Conservation (phyloP, 2,797 vertebrate genomes). For the Thalassophryne amazonica region DNA sequence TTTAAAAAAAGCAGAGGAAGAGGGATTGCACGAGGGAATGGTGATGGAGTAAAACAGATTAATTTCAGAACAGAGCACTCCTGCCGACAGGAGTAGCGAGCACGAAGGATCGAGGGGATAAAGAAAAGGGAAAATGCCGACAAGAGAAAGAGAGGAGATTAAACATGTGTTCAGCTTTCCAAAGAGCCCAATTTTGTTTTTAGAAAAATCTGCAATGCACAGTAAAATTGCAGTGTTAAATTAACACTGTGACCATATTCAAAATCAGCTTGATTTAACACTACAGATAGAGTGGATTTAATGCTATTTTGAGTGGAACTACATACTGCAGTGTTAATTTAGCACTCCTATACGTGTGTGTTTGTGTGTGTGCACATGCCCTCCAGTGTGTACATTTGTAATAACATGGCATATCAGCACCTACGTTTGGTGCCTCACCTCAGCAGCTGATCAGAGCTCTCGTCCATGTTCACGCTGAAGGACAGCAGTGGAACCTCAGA, state of each 20-base stretch:
- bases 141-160: slow-evolving; percentile 58
- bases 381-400: slow-evolving; percentile 22
- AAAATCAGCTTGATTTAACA: too few species aligned
- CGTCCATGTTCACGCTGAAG: slow-evolving; percentile 53
- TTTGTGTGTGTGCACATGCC: neutral
- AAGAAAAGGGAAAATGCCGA: slow-evolving; percentile 52
- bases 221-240: too few species aligned
- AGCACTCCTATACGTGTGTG: slow-evolving; percentile 13
- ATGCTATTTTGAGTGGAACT: too few species aligned
- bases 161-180: slow-evolving; percentile 63
- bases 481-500: slow-evolving; percentile 65
- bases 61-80: slow-evolving; percentile 68
- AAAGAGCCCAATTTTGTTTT: slow-evolving; percentile 40
- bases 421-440: slow-evolving; percentile 29
- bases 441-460: slow-evolving; percentile 42
- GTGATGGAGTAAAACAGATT: slow-evolving; percentile 69
- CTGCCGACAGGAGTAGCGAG: slow-evolving; percentile 57
- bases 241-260: too few species aligned
- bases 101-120: slow-evolving; percentile 70
- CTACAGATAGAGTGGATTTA: too few species aligned
- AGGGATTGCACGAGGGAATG: slow-evolving; percentile 35
- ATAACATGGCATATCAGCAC: slow-evolving; percentile 47
- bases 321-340: too few species aligned
- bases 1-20: slow-evolving; percentile 1
- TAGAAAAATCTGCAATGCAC: too few species aligned